Evolutionary conservation across 2,113 vertebrate genomes (phyloP).

Genomic region (Esox niger): DNA sequence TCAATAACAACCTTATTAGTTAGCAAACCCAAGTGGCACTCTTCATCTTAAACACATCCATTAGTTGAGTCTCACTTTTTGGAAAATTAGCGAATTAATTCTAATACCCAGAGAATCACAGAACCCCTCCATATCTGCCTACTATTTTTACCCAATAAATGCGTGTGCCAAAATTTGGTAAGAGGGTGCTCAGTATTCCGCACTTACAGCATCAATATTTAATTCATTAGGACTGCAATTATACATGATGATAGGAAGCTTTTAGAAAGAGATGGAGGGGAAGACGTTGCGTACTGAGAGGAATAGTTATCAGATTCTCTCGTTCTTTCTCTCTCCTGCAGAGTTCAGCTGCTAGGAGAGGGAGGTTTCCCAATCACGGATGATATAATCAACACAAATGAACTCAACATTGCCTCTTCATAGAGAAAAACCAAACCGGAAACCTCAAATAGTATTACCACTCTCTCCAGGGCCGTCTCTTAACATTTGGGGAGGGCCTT

Average conservation of each 20-base stretch:
- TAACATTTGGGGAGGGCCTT: too few relatives aligned
- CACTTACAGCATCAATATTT: background rate
- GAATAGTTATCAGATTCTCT: too few relatives aligned
- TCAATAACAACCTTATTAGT: background rate
- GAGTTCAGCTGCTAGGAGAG: too few relatives aligned
- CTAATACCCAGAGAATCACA: background rate
- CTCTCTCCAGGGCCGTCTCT: too few relatives aligned
- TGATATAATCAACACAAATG: too few relatives aligned
- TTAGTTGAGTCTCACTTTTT: background rate
- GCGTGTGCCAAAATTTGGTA: background rate
- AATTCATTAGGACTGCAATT: background rate
- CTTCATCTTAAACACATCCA: background rate
- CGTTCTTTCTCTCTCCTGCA: too few relatives aligned
- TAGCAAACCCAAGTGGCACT: background rate
- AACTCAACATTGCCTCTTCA: too few relatives aligned
- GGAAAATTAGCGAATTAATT: background rate
- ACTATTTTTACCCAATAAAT: background rate
- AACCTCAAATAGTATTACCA: too few relatives aligned
- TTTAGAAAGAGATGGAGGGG: background rate
- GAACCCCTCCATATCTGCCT: background rate
- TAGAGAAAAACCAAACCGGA: too few relatives aligned
- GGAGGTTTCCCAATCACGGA: too few relatives aligned
- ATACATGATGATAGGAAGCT: constrained; percentile 1
- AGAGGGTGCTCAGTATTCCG: background rate
- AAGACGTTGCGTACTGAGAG: too few relatives aligned